These are phyloP conservation scores for Orestias chungarensis DNA, from an alignment of 2,797 vertebrate genomes.

Conservation along the genomic window DNA sequence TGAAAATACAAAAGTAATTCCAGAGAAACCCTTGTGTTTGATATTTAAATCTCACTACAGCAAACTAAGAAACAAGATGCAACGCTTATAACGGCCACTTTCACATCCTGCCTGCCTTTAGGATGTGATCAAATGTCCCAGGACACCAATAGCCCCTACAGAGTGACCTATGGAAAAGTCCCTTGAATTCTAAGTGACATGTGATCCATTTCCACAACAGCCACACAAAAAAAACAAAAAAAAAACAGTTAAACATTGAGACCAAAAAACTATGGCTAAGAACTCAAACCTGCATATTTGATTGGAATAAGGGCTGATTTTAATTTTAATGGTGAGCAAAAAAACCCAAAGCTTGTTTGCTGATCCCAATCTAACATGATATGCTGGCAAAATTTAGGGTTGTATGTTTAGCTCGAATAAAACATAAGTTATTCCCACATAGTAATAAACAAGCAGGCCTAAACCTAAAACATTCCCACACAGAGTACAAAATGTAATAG, in stretches of 20 bases:
- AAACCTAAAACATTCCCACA: neutral
- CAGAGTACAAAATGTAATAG: neutral
- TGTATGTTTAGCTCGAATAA: neutral
- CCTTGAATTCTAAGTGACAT: constrained; percentile 55
- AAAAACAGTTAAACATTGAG: neutral
- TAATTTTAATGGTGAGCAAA: neutral
- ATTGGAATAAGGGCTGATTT: neutral
- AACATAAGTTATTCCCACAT: neutral
- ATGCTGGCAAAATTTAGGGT: neutral
- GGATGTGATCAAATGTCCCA: constrained; percentile 20
- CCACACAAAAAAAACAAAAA: neutral
- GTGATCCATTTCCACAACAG: constrained; percentile 7
- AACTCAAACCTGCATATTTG: neutral
- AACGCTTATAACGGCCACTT: neutral
- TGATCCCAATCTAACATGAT: neutral
- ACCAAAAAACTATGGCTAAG: neutral
- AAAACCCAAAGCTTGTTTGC: neutral
- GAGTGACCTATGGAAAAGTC: constrained; percentile 65
- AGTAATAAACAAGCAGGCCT: neutral
- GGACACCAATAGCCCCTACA: constrained; percentile 23
- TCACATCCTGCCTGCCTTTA: constrained; percentile 20
- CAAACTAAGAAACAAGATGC: neutral
- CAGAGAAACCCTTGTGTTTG: neutral
- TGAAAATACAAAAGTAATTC: neutral
- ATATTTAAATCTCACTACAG: neutral